Conservation (phyloP, 2,888 invertebrate genomes). For the Elegia similella region DNA sequence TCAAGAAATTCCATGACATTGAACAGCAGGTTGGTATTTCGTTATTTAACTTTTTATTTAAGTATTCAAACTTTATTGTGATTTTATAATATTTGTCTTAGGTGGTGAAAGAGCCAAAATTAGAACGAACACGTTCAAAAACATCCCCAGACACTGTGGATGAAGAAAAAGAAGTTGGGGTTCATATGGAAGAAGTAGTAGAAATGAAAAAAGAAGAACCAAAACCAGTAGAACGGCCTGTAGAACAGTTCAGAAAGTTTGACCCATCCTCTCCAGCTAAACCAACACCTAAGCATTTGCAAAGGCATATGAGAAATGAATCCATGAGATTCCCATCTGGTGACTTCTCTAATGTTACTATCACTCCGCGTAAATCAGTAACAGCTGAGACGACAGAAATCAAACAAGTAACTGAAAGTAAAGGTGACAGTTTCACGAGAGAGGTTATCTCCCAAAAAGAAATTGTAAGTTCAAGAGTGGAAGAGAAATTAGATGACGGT, state of each 20-base stretch:
- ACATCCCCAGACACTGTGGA: conserved; percentile 62
- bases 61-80: conserved; percentile 22
- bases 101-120: conserved; percentile 67
- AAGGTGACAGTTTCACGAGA: conserved; percentile 52
- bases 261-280: conserved; percentile 73
- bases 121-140: conserved; percentile 66
- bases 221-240: conserved; percentile 54
- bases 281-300: conserved; percentile 77
- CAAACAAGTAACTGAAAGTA: conserved; percentile 50
- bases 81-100: no score
- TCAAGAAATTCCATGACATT: conserved; percentile 77
- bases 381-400: conserved; percentile 72
- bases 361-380: conserved; percentile 68
- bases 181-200: conserved; percentile 38
- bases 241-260: conserved; percentile 69
- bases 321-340: conserved; percentile 79
- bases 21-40: conserved; percentile 64
- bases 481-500: conserved; percentile 77
- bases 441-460: conserved; percentile 73
- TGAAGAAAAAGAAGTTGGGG: conserved; percentile 52
- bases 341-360: conserved; percentile 76
- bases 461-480: conserved; percentile 75
- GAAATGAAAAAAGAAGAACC: conserved; percentile 56
- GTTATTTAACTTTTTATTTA: conserved; percentile 18
- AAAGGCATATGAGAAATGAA: conserved; percentile 77